Evolutionary conservation across 2,888 invertebrate genomes (phyloP).

Genomic region (Clistopyga incitator): DNA sequence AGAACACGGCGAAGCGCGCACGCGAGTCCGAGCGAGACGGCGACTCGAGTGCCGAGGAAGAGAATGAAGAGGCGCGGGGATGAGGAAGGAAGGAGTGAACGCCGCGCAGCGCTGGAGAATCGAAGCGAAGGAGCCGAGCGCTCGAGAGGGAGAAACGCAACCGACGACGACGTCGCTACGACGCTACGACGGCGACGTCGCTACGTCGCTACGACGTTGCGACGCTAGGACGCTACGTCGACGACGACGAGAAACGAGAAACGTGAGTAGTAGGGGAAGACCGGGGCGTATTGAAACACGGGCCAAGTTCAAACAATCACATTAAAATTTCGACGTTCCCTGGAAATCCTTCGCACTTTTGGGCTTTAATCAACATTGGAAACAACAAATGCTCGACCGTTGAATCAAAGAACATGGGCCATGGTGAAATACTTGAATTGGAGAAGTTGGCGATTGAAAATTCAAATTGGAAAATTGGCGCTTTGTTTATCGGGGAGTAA

Average conservation of each 20-base stretch:
- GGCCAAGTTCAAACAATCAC: too few species aligned
- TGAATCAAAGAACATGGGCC: too few species aligned
- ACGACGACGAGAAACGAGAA: constrained; percentile 48
- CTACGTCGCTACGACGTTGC: constrained; percentile 38
- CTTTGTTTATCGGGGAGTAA: too few species aligned
- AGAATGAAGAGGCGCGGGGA: not conserved
- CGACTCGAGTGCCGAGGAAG: constrained; percentile 1
- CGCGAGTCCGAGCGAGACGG: constrained; percentile 45
- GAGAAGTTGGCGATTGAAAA: too few species aligned
- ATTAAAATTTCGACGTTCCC: too few species aligned
- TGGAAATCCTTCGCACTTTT: too few species aligned
- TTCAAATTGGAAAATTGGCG: too few species aligned
- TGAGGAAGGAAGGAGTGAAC: constrained; percentile 41
- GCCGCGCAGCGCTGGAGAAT: constrained; percentile 45
- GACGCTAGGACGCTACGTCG: constrained; percentile 2
- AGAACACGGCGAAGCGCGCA: too few species aligned
- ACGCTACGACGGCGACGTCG: constrained; percentile 26
- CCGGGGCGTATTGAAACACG: too few species aligned
- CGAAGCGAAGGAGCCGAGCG: constrained; percentile 45
- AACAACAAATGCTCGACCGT: too few species aligned
- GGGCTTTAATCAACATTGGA: too few species aligned
- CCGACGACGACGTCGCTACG: constrained; percentile 31
- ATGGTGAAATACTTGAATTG: too few species aligned
- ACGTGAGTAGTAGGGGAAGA: constrained; percentile 39
- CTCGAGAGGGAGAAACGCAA: constrained; percentile 41